Conservation (phyloP, 2,113 vertebrate genomes). For the Hymenochirus boettgeri region DNA sequence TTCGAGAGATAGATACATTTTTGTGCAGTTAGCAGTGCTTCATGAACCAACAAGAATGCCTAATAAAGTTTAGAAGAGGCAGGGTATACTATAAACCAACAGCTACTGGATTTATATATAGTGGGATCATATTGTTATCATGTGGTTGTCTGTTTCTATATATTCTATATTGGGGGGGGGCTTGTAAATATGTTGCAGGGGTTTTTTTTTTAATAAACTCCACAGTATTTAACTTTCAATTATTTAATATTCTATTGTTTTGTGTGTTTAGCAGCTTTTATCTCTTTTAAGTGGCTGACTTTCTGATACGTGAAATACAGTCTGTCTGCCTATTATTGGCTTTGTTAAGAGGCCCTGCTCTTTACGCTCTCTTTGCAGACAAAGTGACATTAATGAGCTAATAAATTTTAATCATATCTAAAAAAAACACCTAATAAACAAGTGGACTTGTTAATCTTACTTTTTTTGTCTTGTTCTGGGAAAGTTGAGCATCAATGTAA, state of each 20-base stretch:
- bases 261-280: conserved; percentile 37
- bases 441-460: not conserved
- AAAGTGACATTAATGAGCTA: conserved; percentile 45
- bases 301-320: conserved; percentile 40
- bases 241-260: conserved; percentile 14
- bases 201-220: no score
- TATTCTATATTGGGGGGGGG: no score
- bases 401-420: conserved; percentile 53
- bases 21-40: no score
- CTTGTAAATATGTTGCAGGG: no score
- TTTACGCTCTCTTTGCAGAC: conserved; percentile 45
- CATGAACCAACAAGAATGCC: no score
- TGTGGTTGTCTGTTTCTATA: no score
- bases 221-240: conserved; percentile 3
- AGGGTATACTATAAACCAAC: no score
- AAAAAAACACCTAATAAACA: not conserved
- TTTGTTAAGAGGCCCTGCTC: conserved; percentile 39
- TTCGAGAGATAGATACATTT: no score
- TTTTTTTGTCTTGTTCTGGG: not conserved
- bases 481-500: not conserved
- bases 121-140: no score
- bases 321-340: conserved; percentile 47
- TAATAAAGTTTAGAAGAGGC: no score
- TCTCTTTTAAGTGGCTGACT: conserved; percentile 29
- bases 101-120: no score